Evolutionary conservation across 2,888 invertebrate species (phyloP), one percentile per base, ranked within the genome.

Genomic region (Caradrina kadenii): DNA sequence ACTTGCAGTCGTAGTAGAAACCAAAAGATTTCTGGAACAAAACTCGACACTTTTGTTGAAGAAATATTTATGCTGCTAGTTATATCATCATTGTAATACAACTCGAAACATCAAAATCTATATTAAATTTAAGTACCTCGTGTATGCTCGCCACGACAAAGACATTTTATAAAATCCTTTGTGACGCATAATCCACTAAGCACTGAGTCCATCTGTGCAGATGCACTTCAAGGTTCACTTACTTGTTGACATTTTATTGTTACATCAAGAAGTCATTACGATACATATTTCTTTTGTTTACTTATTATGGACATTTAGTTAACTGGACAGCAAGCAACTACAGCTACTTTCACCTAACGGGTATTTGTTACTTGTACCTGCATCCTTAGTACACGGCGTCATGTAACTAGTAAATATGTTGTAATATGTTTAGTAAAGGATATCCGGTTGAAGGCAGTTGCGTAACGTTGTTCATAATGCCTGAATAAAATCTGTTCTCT

Each of bases 311-410:
- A 64, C 79, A 75, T 63, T 74, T 63, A 76, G 69, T 74, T 78
- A 84, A 83, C 62, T 72, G 61, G 71, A 45, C 45, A 13, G 65
- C 15, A 45, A 15, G 63, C 55, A 50, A 39, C 15, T 39, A 45
- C 19, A 53, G 21, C 55, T 90, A 92, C 93, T 93, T 93, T 74
- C 92, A 90, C 90, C 79, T 78, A 83, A 88, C 91, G 87, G 89
- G 90, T 89, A 89, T 88, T 84, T 80, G 84, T 80, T 82, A 84
- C 81, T 80, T 81, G 73, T 73, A 78, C 79, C 52, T 56, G 21
- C 52, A 58, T 73, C 71, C 53, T 65, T n/a, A 86, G 86, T 88
- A 88, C 89, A 89, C 83, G 19, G 87, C 79, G 87, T 91, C 92
- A 90, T 90, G 89, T 90, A 90, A 90, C 87, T 77, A 19, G 53